phyloP scores from a whole-genome alignment of 2,113 vertebrate species.

The Clarias magur region DNA sequence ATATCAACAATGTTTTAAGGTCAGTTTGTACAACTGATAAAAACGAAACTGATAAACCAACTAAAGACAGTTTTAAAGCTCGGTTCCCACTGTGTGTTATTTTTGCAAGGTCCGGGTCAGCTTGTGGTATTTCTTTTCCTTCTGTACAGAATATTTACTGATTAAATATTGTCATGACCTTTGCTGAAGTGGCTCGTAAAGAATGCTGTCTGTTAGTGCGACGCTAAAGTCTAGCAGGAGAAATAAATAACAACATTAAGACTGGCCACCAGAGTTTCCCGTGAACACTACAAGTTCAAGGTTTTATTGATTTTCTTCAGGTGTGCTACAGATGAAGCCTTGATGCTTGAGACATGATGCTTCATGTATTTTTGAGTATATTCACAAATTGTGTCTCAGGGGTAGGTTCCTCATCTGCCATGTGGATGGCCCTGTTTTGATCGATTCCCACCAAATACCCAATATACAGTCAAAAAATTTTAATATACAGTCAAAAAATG shows the following conservation, averaged over 20 bases:
- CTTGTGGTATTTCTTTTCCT: not conserved
- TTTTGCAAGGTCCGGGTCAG: not conserved
- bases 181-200: constrained; percentile 3
- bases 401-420: no score
- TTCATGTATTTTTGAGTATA: not conserved
- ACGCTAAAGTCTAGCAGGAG: not conserved
- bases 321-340: not conserved
- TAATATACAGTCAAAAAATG: no score
- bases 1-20: not conserved
- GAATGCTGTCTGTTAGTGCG: not conserved
- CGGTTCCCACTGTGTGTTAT: not conserved
- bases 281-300: not conserved
- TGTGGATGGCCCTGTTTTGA: no score
- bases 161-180: constrained; percentile 27
- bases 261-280: not conserved
- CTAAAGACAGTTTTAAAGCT: not conserved
- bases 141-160: constrained; percentile 25
- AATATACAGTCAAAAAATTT: no score
- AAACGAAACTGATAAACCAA: not conserved
- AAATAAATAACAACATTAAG: constrained; percentile 9
- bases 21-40: not conserved
- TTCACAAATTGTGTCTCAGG: no score
- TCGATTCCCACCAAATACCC: no score
- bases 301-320: not conserved
- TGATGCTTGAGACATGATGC: no score